Evolutionary conservation across 2,888 invertebrate species (phyloP).

Genomic region (Eubasilissa splendida): DNA sequence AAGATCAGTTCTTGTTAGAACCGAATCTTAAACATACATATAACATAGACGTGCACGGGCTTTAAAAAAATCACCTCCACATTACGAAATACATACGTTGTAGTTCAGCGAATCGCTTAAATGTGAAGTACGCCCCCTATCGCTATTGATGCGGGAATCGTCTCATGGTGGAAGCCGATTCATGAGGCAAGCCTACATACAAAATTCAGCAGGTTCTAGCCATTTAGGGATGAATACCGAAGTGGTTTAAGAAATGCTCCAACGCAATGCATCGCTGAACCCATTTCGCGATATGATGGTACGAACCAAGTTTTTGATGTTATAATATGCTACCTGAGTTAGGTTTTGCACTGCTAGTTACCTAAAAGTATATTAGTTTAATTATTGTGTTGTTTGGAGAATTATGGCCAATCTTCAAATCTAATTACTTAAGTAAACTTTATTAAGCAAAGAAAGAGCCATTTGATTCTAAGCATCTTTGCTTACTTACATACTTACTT

Average conservation of each 20-base stretch:
- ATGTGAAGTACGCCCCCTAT: constrained; percentile 24
- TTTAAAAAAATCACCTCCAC: too few species aligned
- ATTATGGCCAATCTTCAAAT: too few species aligned
- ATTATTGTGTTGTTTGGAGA: too few species aligned
- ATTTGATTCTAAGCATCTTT: too few species aligned
- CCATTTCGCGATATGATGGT: constrained; percentile 1
- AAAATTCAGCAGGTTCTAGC: constrained; percentile 30
- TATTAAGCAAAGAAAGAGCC: too few species aligned
- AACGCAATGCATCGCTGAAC: not conserved
- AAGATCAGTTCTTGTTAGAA: too few species aligned
- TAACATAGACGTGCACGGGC: too few species aligned
- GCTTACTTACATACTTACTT: too few species aligned
- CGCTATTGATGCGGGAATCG: constrained; percentile 27
- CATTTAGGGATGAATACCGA: constrained; percentile 32
- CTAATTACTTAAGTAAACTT: too few species aligned
- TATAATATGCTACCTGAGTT: constrained; percentile 16
- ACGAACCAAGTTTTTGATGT: not conserved
- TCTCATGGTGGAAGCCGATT: constrained; percentile 30
- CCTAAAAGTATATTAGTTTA: too few species aligned
- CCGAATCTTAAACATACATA: too few species aligned
- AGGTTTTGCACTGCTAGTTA: constrained; percentile 8
- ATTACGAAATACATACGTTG: not conserved
- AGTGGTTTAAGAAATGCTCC: constrained; percentile 36
- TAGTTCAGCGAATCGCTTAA: constrained; percentile 18
- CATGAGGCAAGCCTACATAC: constrained; percentile 27